Percentiles rank a stretch among this genome's conserved stretches.
Conservation (phyloP, 2,888 invertebrate species). For the Ophonus ardosiacus region DNA sequence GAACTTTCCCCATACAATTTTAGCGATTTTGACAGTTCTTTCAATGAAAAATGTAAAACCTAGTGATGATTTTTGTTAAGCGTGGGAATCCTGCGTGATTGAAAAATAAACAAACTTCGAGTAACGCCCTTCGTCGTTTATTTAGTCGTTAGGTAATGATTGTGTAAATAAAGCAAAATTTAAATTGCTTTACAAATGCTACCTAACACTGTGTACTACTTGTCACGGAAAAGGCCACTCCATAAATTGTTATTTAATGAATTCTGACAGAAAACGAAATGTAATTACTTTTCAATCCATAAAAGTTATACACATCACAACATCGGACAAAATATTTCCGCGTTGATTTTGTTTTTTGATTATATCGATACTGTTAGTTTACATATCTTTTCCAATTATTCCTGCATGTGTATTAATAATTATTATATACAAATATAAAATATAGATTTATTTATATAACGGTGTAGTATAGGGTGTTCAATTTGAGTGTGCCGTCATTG, state of each 20-base stretch:
- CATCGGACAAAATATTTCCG: neutral
- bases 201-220: neutral
- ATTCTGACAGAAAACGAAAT: slow-evolving; percentile 34
- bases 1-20: no score
- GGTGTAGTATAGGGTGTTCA: no score
- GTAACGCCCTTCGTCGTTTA: slow-evolving; percentile 24
- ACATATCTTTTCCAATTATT: neutral
- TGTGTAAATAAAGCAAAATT: slow-evolving; percentile 44
- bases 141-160: slow-evolving; percentile 34
- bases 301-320: neutral
- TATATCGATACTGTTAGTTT: neutral
- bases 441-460: no score
- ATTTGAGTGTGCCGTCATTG: no score
- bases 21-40: no score
- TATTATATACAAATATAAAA: no score
- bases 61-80: neutral
- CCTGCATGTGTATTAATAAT: no score
- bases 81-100: slow-evolving; percentile 35
- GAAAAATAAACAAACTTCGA: slow-evolving; percentile 23
- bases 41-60: neutral
- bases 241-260: slow-evolving; percentile 40
- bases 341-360: neutral
- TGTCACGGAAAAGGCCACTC: slow-evolving; percentile 10
- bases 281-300: slow-evolving; percentile 13
- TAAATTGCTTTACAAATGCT: slow-evolving; percentile 39